Base-by-base conservation (phyloP, 2,113 vertebrate species). In the Alethe castanea region DNA sequence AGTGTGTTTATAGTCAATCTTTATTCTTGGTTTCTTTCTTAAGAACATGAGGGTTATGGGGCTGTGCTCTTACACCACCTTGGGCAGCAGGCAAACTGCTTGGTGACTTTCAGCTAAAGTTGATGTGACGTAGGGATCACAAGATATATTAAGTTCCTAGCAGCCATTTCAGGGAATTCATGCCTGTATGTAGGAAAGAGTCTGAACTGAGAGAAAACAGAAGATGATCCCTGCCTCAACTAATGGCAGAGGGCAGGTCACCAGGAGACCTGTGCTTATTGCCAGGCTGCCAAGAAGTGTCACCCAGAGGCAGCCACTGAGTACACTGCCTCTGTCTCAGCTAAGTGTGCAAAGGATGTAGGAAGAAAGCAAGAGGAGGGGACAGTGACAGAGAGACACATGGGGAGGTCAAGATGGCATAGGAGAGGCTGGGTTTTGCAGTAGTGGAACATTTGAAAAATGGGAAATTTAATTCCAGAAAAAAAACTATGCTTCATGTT, bases 201-300 rank as follows among this genome's bases (percentile, higher is more conserved):
- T 19, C 29, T 54, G 35, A 59, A 71, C 15, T 20, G 23, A 80
- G 53, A 61, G 31, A 50, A 87, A 40, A 28, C 8, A 61, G 25
- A 53, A 42, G 17, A 2, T 60, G 40, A 11, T 8, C 19, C 15
- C 20, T 62, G 44, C 7, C 20, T 11, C 26, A 48, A 8, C 26
- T 40, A 36, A 18, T 35, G 26, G 33, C 35, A 64, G 61, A 66
- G 38, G 23, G 8, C 31, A 54, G 57, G 28, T 35, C 29, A 65
- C 26, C 57, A 72, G 40, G 29, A 28, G 60, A 22, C 0, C 0
- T 18, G 31, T 67, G 35, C 1, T 2, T 29, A 13, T 38, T 3
- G 0, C 53, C 0, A 1, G 19, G 26, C 31, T 76, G 36, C 47
- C 0, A 2, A 7, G 5, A 2, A 7, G 3, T 12, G 17, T 66